These are phyloP conservation scores for Sylvia borin DNA, from an alignment of 2,797 vertebrate species.

Conservation along the genomic window DNA sequence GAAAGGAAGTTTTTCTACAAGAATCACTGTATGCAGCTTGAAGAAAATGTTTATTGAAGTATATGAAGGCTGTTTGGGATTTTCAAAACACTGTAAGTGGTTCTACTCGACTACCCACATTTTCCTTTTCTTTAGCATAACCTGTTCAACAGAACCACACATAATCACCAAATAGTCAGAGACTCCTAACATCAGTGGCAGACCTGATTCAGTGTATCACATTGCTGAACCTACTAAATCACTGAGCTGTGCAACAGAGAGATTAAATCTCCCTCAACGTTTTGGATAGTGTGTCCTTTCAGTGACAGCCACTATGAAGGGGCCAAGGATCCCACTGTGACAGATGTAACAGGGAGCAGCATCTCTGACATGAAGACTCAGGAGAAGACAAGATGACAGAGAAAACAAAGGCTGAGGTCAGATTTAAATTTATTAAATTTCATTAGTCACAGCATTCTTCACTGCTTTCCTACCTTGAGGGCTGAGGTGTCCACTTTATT, in stretches of 20 bases:
- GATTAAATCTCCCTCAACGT: constrained; percentile 31
- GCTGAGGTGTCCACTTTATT: neutral
- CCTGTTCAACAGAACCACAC: neutral
- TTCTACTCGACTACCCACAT: neutral
- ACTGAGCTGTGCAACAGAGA: constrained; percentile 35
- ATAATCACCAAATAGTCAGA: constrained; percentile 25
- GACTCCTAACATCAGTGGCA: constrained; percentile 2
- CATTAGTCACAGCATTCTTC: neutral
- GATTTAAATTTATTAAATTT: constrained; percentile 35
- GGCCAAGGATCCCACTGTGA: constrained; percentile 1
- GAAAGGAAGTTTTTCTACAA: neutral
- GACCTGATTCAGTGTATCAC: constrained; percentile 35
- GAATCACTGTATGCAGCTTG: neutral
- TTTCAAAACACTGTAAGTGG: neutral
- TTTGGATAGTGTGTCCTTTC: neutral
- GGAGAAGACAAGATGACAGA: neutral
- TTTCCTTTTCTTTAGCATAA: constrained; percentile 12
- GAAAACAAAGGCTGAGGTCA: constrained; percentile 16
- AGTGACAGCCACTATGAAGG: neutral
- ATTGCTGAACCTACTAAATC: constrained; percentile 36
- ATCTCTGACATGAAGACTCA: neutral
- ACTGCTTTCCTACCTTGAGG: neutral
- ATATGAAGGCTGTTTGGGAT: neutral
- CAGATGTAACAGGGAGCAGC: constrained; percentile 3
- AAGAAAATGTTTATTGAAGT: neutral